These are phyloP conservation scores for Microcebus lehilahytsara DNA, from an alignment of 2,113 vertebrate genomes.

Conservation along the genomic window DNA sequence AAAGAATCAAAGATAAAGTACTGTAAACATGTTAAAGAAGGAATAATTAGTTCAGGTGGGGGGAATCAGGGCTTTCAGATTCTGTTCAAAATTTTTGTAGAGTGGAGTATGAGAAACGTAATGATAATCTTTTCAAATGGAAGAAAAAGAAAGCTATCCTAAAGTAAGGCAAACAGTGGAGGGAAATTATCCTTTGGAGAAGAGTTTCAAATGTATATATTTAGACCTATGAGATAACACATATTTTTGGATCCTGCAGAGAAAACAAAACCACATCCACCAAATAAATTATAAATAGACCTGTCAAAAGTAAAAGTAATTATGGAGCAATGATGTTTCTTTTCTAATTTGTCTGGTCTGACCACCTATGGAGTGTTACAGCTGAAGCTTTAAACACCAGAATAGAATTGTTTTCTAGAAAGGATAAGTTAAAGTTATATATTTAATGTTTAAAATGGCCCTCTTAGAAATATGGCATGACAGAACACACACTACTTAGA, in stretches of 20 bases:
- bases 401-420: conserved; percentile 13
- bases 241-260: not conserved
- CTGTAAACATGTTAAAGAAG: not conserved
- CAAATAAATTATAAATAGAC: conserved; percentile 38
- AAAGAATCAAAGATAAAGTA: not conserved
- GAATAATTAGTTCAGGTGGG: not conserved
- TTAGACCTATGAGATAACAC: not conserved
- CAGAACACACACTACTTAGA: not conserved
- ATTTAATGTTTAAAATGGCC: not conserved
- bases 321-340: conserved; percentile 21
- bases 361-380: conserved; percentile 13
- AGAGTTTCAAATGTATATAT: conserved; percentile 9
- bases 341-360: conserved; percentile 43
- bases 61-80: not conserved
- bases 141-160: conserved; percentile 6
- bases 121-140: not conserved
- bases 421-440: conserved; percentile 8
- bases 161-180: not conserved
- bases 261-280: conserved; percentile 15
- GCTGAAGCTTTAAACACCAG: conserved; percentile 29
- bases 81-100: not conserved
- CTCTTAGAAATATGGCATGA: not conserved
- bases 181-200: conserved; percentile 1
- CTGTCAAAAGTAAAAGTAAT: conserved; percentile 47
- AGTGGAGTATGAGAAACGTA: not conserved